Base-by-base conservation (phyloP, 2,113 vertebrate genomes). In the Ciconia stormi region DNA sequence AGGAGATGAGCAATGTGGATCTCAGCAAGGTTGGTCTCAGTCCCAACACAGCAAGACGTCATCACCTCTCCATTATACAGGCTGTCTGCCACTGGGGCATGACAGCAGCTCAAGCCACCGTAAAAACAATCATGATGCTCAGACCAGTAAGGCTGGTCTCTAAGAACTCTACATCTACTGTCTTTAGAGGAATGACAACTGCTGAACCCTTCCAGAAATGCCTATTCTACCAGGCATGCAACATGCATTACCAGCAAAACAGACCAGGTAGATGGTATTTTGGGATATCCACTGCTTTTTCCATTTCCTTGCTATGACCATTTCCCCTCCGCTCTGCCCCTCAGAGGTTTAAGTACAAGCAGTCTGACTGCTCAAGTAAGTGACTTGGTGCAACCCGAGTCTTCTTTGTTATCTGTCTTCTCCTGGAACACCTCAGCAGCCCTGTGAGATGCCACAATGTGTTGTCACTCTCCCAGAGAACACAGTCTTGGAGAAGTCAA, bases 31-130 rank as follows among this genome's bases (percentile, higher is more conserved):
- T 25, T 56, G 27, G 14, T 12, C 59, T 17, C 27, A n/a, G 80
- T 65, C 32, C 44, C 58, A 83, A 12, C 32, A 27, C 17, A 53
- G 38, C 0, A 0, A 42, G 49, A 46, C 1, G 2, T 4, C 0
- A 2, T 13, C 44, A 26, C 55, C 22, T 13, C 38, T 74, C 34
- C 38, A 4, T 19, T 13, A 38, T 8, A 38, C 50, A 38, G 40
- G 17, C 13, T 49, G 2, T 34, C 52, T 55, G 77, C 7, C 81
- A 38, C 73, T 7, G 30, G 14, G 34, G 5, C 0, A 0, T 32
- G 34, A 47, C 47, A 65, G 67, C 34, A 58, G 38, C 87, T 87
- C 80, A 27, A 25, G 49, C 19, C 44, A 56, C 30, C 3, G 2
- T 66, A 56, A 40, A 82, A 70, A 1, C 69, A 26, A 30, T 7